Conservation (phyloP, 92 coral and sea anemone species). For the Heliopora coerulea region DNA sequence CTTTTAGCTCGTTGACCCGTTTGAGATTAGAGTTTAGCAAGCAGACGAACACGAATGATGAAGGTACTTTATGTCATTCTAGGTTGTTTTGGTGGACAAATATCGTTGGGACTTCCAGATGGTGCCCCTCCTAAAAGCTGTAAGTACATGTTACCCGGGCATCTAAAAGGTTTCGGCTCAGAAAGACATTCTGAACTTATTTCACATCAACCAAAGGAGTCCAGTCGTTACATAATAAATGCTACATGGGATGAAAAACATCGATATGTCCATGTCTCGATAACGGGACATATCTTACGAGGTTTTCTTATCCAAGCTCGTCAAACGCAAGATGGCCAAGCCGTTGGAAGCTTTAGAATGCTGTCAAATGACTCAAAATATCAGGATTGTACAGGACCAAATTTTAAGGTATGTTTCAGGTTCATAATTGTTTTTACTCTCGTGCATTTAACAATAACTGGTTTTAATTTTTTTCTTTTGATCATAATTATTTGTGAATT, state of each 20-base stretch:
- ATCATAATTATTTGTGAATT: no score
- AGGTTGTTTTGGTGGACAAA: not conserved
- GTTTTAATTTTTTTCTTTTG: no score
- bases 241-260: conserved; percentile 10
- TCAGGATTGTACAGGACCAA: conserved; percentile 1
- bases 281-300: not conserved
- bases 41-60: no score
- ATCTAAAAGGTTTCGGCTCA: not conserved
- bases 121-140: not conserved
- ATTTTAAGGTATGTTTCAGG: not conserved
- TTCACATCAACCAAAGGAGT: not conserved
- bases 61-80: not conserved
- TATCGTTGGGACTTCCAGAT: not conserved
- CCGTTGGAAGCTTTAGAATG: conserved; percentile 6
- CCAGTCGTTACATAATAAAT: conserved; percentile 3
- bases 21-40: no score
- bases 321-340: not conserved
- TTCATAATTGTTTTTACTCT: no score
- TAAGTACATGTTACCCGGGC: not conserved
- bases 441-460: no score
- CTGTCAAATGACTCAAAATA: conserved; percentile 1
- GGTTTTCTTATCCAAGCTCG: conserved; percentile 41
- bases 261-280: conserved; percentile 14
- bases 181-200: not conserved
- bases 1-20: no score